A percentile compares a stretch with the other conserved stretches of the same genome.
Evolutionary conservation across 2,888 invertebrate genomes (phyloP).

Genomic region (Clusia tigrina): DNA sequence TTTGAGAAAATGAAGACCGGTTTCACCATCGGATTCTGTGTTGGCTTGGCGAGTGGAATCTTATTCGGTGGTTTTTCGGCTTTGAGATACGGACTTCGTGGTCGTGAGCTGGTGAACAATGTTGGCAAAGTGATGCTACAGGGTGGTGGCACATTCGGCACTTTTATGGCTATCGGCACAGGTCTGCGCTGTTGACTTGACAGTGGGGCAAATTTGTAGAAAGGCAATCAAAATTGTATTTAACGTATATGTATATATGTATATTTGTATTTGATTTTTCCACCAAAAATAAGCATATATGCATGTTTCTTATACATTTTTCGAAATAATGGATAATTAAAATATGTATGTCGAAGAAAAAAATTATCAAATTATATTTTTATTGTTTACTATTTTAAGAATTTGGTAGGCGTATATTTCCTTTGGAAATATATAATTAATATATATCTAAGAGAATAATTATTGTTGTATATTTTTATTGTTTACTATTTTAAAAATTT

Average conservation of each 20-base stretch:
- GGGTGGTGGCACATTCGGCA: slow-evolving; percentile 97
- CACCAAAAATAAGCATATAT: no score
- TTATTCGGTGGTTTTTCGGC: slow-evolving; percentile 95
- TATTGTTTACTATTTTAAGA: no score
- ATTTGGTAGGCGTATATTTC: no score
- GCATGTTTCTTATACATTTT: no score
- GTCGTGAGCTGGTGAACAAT: slow-evolving; percentile 88
- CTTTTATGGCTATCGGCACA: slow-evolving; percentile 89
- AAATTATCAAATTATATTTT: neutral
- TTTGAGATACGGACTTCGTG: slow-evolving; percentile 88
- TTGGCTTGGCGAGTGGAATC: slow-evolving; percentile 95
- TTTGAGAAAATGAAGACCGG: slow-evolving; percentile 95
- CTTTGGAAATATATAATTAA: no score
- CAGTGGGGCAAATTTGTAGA: no score
- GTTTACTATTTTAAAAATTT: no score
- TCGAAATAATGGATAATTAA: no score
- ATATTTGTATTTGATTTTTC: no score
- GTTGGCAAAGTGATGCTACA: slow-evolving; percentile 97
- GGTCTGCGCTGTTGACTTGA: slow-evolving; percentile 77
- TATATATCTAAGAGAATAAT: no score
- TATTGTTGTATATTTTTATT: no score
- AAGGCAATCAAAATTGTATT: neutral
- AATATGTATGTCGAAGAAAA: neutral
- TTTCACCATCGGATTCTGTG: slow-evolving; percentile 93
- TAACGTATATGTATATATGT: no score